Percentiles rank a stretch among this genome's conserved stretches.
Evolutionary conservation across 92 coral and sea anemone genomes (phyloP).

Genomic region (Micromussa lordhowensis): DNA sequence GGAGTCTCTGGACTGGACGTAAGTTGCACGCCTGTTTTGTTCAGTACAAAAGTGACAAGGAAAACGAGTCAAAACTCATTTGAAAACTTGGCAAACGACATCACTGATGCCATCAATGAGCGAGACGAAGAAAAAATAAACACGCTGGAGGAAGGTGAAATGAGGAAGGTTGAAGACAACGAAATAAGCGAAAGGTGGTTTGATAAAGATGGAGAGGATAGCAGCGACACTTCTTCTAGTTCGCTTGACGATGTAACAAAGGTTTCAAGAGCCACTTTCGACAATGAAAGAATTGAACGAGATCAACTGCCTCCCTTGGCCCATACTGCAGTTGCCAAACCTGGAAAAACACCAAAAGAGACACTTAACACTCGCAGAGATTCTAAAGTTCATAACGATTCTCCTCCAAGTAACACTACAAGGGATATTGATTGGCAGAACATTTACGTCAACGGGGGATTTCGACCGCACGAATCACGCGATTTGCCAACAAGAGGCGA

Average conservation of each 20-base stretch:
- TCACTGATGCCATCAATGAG: not conserved
- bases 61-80: not conserved
- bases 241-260: not conserved
- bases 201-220: not conserved
- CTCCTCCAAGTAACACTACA: not conserved
- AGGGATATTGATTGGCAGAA: slow-evolving; percentile 36
- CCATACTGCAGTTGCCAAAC: not conserved
- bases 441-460: slow-evolving; percentile 40
- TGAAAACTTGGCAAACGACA: not conserved
- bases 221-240: not conserved
- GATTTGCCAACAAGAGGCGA: slow-evolving; percentile 60
- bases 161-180: not conserved
- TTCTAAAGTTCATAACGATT: slow-evolving; percentile 2
- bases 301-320: slow-evolving; percentile 13
- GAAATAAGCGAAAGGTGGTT: not conserved
- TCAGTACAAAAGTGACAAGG: not conserved
- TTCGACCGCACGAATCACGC: slow-evolving; percentile 55
- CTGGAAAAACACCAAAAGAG: not conserved
- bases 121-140: not conserved
- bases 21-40: not conserved
- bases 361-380: not conserved
- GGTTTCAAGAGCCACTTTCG: not conserved
- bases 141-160: not conserved
- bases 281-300: not conserved
- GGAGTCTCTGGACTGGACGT: not conserved